Conservation (phyloP, 2,797 vertebrate genomes). For the Momotus momota region DNA sequence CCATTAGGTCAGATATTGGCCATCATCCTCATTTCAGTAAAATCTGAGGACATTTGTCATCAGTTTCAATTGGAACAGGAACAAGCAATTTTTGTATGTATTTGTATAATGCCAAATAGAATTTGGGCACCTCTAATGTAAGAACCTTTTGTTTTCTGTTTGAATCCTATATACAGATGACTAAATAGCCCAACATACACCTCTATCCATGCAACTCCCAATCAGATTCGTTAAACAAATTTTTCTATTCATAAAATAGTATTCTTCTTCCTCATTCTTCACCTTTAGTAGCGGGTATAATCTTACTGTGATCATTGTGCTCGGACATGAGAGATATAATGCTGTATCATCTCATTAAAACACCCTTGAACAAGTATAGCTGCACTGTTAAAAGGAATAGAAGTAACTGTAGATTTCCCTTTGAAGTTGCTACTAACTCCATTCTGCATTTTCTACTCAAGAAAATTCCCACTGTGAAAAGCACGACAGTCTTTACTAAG, state of each 20-base stretch:
- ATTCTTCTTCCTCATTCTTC: neutral
- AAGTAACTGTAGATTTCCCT: neutral
- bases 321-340: neutral
- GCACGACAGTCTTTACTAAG: neutral
- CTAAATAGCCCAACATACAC: neutral
- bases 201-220: neutral
- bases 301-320: neutral
- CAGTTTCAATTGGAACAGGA: neutral
- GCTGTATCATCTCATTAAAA: neutral
- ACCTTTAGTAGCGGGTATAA: neutral
- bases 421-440: neutral
- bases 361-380: neutral
- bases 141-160: neutral
- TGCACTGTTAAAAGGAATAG: neutral
- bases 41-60: neutral
- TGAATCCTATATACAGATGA: neutral
- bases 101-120: neutral
- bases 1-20: neutral
- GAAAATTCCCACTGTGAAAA: neutral
- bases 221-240: neutral
- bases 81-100: neutral
- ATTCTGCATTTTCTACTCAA: neutral
- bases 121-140: neutral
- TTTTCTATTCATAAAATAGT: neutral
- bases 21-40: neutral